phyloP scores from a whole-genome alignment of 1,140 invertebrate species.

The Papilio polytes region DNA sequence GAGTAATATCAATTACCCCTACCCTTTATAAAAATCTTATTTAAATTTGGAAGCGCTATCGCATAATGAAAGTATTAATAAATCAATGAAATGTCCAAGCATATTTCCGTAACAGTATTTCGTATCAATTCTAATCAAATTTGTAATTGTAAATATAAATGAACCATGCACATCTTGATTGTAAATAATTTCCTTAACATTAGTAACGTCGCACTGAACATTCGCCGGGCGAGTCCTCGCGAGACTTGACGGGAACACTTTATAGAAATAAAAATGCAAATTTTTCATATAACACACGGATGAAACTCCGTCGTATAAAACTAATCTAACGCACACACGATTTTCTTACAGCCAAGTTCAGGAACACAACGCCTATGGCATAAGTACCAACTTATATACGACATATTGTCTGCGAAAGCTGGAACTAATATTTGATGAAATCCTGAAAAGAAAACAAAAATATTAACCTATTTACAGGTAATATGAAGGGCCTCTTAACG shows the following conservation, averaged over 20 bases:
- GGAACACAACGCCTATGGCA: slow-evolving; percentile 55
- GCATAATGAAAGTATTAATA: not conserved
- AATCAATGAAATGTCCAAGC: not conserved
- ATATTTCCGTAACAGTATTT: not conserved
- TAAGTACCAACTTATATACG: slow-evolving; percentile 61
- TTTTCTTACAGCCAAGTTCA: slow-evolving; percentile 51
- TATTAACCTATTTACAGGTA: not conserved
- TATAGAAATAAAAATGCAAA: slow-evolving; percentile 26
- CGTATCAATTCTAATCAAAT: not conserved
- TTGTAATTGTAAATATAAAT: not conserved
- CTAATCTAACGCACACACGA: slow-evolving; percentile 47
- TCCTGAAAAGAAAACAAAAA: slow-evolving; percentile 48
- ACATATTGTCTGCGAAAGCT: slow-evolving; percentile 54
- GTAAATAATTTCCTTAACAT: slow-evolving; percentile 15
- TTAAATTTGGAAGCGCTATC: slow-evolving; percentile 13
- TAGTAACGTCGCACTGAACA: not conserved
- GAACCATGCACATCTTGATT: not conserved
- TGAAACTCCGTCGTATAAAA: slow-evolving; percentile 7
- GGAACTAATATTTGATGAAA: slow-evolving; percentile 43
- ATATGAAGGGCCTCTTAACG: too few relatives aligned
- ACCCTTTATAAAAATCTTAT: slow-evolving; percentile 12
- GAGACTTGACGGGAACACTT: not conserved
- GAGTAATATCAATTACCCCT: not conserved
- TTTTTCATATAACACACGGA: slow-evolving; percentile 8
- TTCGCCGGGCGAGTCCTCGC: not conserved